Percentiles rank a stretch among this genome's conserved stretches.
Evolutionary conservation across 2,797 vertebrate species (phyloP).

Genomic region (Galaxias olidus): DNA sequence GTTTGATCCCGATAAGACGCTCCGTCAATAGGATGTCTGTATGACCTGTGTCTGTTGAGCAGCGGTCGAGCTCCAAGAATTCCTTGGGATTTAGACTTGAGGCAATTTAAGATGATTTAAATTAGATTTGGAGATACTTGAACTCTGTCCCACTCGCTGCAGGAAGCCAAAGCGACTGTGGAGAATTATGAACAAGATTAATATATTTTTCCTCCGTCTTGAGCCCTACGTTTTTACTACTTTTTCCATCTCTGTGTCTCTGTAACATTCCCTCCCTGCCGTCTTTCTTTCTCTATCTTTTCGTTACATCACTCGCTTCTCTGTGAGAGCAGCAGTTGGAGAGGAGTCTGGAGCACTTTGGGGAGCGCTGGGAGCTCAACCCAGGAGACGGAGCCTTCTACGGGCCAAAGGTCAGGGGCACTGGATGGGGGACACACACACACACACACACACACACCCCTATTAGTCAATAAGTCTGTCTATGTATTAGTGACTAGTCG

Average conservation of each 20-base stretch:
- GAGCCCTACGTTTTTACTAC: background rate
- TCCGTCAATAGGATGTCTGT: too few relatives aligned
- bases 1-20: too few relatives aligned
- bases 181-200: constrained; percentile 22
- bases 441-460: too few relatives aligned
- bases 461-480: too few relatives aligned
- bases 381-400: constrained; percentile 93
- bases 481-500: too few relatives aligned
- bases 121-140: constrained; percentile 40
- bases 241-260: constrained; percentile 1
- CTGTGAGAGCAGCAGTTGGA: constrained; percentile 76
- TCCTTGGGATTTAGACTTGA: constrained; percentile 32
- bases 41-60: background rate
- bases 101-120: constrained; percentile 43
- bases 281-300: constrained; percentile 7
- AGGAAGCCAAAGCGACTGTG: background rate
- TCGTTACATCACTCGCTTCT: background rate
- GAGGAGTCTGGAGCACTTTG: constrained; percentile 80
- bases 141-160: background rate
- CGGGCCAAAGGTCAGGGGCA: constrained; percentile 85
- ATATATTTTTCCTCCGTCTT: background rate
- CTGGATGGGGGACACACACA: too few relatives aligned
- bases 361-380: constrained; percentile 86
- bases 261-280: background rate
- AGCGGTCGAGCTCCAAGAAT: background rate